A percentile compares a stretch with the other conserved stretches of the same genome.
These are phyloP conservation scores for Drosophila subsilvestris DNA, from an alignment of 2,888 invertebrate species.

Conservation along the genomic window DNA sequence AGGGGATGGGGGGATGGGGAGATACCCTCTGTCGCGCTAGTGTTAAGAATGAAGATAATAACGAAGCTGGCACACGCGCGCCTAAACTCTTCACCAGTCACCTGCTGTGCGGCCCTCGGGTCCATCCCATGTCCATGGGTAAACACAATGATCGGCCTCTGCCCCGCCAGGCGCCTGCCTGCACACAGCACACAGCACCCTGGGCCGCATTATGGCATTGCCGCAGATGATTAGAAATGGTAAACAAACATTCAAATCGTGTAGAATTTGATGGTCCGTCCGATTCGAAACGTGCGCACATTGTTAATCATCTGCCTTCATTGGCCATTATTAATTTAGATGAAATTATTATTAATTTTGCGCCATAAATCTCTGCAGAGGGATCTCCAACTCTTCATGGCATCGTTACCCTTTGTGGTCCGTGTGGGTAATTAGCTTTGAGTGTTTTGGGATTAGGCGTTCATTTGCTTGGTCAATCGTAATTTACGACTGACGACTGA, in stretches of 20 bases:
- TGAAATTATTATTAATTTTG: conserved; percentile 78
- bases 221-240: conserved; percentile 59
- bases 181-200: conserved; percentile 24
- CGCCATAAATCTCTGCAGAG: conserved; percentile 64
- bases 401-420: conserved; percentile 38
- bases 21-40: conserved; percentile 37
- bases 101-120: conserved; percentile 59
- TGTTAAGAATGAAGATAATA: conserved; percentile 81
- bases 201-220: conserved; percentile 17
- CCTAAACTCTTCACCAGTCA: conserved; percentile 65
- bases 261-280: conserved; percentile 46
- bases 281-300: conserved; percentile 56
- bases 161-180: conserved; percentile 57
- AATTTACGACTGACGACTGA: conserved; percentile 16
- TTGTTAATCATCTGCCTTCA: conserved; percentile 69
- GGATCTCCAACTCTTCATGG: conserved; percentile 46
- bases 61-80: conserved; percentile 71
- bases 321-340: conserved; percentile 72
- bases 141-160: conserved; percentile 52
- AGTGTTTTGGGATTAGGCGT: conserved; percentile 41
- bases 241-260: conserved; percentile 62
- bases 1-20: conserved; percentile 28
- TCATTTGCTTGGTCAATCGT: conserved; percentile 36
- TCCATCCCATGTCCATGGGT: conserved; percentile 37
- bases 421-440: conserved; percentile 75